Conservation (phyloP, 1,140 invertebrate species). For the Doryteuthis pealeii region DNA sequence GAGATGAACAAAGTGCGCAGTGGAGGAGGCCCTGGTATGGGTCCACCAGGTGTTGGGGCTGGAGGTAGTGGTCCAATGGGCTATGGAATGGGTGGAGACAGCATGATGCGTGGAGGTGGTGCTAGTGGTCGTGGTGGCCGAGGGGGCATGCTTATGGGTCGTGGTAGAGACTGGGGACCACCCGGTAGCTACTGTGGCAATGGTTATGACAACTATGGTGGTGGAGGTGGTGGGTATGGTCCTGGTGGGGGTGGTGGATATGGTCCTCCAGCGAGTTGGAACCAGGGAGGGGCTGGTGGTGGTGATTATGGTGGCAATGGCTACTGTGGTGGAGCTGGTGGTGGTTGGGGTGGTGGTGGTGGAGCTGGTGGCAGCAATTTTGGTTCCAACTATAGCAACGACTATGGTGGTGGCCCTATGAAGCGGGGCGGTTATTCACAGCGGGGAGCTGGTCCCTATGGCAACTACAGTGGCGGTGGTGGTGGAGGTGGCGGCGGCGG, state of each 20-base stretch:
- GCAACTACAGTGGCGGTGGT: constrained; percentile 10
- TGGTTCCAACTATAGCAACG: constrained; percentile 33
- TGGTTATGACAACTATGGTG: neutral
- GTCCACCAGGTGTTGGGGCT: constrained; percentile 16
- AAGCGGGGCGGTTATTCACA: constrained; percentile 31
- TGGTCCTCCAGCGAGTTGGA: neutral
- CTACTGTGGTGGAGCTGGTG: constrained; percentile 13
- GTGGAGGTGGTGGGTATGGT: constrained; percentile 14
- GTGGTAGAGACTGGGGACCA: neutral
- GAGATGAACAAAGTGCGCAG: constrained; percentile 55
- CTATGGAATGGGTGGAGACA: constrained; percentile 23
- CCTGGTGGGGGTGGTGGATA: constrained; percentile 19
- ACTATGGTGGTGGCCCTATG: constrained; percentile 35
- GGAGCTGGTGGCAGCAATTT: constrained; percentile 24
- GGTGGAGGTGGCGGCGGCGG: constrained; percentile 1
- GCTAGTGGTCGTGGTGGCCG: constrained; percentile 14
- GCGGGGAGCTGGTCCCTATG: constrained; percentile 31
- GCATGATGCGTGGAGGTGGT: neutral
- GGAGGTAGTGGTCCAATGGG: constrained; percentile 28
- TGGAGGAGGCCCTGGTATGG: constrained; percentile 20
- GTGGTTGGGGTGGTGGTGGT: constrained; percentile 18
- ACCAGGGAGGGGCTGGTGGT: constrained; percentile 8
- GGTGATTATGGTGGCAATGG: constrained; percentile 24
- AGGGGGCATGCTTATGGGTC: constrained; percentile 2
- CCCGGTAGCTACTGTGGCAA: constrained; percentile 6